phyloP scores from a whole-genome alignment of 2,888 invertebrate species.

The Reticulitermes lucifugus region DNA sequence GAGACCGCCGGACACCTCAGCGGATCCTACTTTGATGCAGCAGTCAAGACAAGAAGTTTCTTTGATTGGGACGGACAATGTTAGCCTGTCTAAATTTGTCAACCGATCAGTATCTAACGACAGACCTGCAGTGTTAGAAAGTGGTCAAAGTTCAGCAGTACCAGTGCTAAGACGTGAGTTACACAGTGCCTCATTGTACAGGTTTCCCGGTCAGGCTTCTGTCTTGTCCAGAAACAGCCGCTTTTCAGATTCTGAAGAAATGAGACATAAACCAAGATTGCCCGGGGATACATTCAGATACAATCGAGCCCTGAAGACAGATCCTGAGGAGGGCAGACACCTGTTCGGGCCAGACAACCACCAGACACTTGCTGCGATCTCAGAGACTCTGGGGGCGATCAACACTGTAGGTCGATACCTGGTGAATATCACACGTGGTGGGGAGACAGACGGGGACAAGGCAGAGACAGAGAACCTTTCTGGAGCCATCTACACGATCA shows the following conservation, averaged over 20 bases:
- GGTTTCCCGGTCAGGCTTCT: neutral
- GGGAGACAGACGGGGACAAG: conserved; percentile 52
- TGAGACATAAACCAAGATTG: too few species aligned
- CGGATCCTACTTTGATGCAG: too few species aligned
- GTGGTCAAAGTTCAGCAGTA: neutral
- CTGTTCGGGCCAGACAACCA: neutral
- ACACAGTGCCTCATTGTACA: neutral
- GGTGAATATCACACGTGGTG: conserved; percentile 80
- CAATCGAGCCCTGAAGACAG: neutral
- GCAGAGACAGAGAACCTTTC: conserved; percentile 70
- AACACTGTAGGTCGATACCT: conserved; percentile 88
- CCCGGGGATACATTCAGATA: neutral
- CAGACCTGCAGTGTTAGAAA: too few species aligned
- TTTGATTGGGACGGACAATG: neutral
- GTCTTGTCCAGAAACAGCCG: neutral
- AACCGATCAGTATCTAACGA: neutral
- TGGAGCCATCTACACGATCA: conserved; percentile 81
- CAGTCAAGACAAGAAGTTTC: neutral
- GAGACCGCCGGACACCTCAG: conserved; percentile 6
- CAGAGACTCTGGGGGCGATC: conserved; percentile 79
- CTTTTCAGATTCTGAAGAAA: neutral
- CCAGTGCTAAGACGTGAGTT: neutral
- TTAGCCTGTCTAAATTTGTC: too few species aligned
- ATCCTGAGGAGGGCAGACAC: neutral
- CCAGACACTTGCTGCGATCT: conserved; percentile 46